Conservation (phyloP, 2,888 invertebrate genomes). For the Spilosoma lubricipeda region DNA sequence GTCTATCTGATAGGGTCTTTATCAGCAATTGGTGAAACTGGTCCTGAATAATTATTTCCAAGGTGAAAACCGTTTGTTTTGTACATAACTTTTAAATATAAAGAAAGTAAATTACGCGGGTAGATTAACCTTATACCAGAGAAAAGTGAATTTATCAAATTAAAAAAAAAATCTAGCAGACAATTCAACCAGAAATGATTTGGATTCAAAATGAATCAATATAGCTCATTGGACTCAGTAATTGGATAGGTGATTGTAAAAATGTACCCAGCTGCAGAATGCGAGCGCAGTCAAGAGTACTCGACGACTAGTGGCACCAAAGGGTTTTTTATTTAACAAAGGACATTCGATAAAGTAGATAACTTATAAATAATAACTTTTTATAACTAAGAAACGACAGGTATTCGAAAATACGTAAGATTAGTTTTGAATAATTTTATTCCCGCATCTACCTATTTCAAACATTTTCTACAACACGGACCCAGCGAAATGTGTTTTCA, state of each 20-base stretch:
- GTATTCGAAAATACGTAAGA: not conserved
- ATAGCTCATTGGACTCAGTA: constrained; percentile 37
- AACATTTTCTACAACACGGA: not conserved
- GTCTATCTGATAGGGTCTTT: too few species aligned
- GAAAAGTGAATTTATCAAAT: not conserved
- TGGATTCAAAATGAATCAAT: constrained; percentile 12
- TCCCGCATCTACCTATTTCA: not conserved
- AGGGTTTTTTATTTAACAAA: constrained; percentile 13
- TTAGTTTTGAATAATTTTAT: not conserved
- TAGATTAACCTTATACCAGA: not conserved
- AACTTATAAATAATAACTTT: not conserved
- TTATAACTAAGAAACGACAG: not conserved
- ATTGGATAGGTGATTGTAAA: constrained; percentile 51
- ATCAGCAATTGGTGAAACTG: too few species aligned
- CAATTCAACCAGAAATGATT: not conserved
- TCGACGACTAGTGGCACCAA: constrained; percentile 24
- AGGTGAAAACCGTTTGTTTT: not conserved
- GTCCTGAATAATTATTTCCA: not conserved
- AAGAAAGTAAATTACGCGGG: not conserved
- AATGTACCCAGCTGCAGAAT: constrained; percentile 20
- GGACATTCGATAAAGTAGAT: constrained; percentile 8
- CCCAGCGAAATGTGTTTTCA: not conserved
- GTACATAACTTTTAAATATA: not conserved
- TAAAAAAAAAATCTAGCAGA: not conserved
- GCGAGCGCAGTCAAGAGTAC: constrained; percentile 20